Percentiles rank a stretch among this genome's conserved stretches.
These are phyloP conservation scores for Enteromius afrohamiltoni DNA, from an alignment of 2,797 vertebrate species.

Conservation along the genomic window DNA sequence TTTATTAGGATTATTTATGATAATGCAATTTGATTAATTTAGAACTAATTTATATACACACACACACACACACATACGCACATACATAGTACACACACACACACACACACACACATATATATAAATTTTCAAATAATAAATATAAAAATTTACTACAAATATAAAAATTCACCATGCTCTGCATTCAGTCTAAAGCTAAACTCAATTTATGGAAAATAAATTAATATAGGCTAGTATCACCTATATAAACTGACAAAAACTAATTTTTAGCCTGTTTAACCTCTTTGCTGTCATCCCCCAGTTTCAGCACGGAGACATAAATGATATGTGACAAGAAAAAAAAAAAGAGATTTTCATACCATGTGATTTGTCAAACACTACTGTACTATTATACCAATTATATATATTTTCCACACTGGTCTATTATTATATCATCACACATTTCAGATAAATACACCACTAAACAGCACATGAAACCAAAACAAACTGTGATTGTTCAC, in stretches of 20 bases:
- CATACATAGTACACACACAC: background rate
- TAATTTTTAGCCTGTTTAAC: background rate
- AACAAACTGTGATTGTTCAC: background rate
- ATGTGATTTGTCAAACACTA: background rate
- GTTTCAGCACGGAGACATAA: too few species aligned
- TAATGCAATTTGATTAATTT: background rate
- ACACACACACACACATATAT: too few species aligned
- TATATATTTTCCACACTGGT: background rate
- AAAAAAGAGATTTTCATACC: background rate
- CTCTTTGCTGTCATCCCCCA: too few species aligned
- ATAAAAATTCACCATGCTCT: background rate
- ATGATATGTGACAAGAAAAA: too few species aligned
- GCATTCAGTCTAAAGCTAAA: background rate
- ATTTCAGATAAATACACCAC: background rate
- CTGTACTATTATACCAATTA: background rate
- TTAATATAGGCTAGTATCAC: background rate
- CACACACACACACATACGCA: too few species aligned
- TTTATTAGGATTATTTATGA: background rate
- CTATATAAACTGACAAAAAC: background rate
- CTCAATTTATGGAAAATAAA: background rate
- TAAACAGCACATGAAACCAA: background rate
- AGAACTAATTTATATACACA: too few species aligned
- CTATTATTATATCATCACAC: background rate
- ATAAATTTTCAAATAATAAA: background rate
- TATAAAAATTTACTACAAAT: background rate